Conservation (phyloP, 2,888 invertebrate genomes). For the Synergus itoensis region DNA sequence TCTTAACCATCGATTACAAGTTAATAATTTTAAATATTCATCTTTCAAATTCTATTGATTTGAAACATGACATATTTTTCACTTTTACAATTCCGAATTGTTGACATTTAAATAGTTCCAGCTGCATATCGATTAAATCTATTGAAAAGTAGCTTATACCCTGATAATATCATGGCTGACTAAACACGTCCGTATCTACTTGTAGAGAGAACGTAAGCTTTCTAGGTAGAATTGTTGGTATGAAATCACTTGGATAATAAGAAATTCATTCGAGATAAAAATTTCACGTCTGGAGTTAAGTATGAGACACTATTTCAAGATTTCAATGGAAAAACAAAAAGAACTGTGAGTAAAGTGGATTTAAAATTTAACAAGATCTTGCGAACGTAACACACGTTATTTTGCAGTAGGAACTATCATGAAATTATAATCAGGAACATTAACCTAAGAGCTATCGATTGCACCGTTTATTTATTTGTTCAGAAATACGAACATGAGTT, state of each 20-base stretch:
- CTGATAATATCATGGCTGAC: neutral
- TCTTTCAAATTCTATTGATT: too few species aligned
- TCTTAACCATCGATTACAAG: too few species aligned
- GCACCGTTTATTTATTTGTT: constrained; percentile 14
- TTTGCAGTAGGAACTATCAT: constrained; percentile 30
- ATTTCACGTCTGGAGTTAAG: neutral
- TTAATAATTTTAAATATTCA: too few species aligned
- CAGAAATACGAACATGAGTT: constrained; percentile 23
- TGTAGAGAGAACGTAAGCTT: neutral
- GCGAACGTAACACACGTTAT: neutral
- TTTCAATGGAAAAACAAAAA: neutral
- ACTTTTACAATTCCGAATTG: too few species aligned
- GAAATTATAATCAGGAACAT: constrained; percentile 22
- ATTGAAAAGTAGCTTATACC: too few species aligned
- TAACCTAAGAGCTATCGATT: constrained; percentile 36
- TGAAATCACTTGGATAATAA: neutral
- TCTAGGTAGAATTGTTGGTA: neutral
- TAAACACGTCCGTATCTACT: neutral
- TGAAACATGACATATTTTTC: too few species aligned
- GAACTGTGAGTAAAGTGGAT: constrained; percentile 15
- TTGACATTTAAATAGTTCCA: too few species aligned
- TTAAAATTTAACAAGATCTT: constrained; percentile 34
- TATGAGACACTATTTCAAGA: constrained; percentile 13
- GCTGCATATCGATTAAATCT: too few species aligned
- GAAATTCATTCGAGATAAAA: constrained; percentile 1